Evolutionary conservation across 35 echinoderm and acorn worm genomes (phyloP), one percentile per base, ranked within the genome.

Genomic region (Lytechinus variegatus): DNA sequence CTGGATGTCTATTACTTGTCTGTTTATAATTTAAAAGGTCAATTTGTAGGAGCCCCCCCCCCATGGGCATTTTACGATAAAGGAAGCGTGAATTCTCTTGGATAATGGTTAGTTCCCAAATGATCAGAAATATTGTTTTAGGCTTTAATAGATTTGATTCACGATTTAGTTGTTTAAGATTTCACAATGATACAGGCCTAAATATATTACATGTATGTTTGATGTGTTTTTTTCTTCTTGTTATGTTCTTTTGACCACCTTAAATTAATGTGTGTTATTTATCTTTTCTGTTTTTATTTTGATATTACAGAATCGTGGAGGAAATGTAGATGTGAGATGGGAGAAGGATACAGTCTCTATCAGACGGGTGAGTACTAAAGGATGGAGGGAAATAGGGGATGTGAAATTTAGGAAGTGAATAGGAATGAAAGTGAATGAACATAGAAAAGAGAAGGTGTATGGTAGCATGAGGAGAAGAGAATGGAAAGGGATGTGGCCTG

Each of bases 261-360:
- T 2, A 44, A 2, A 58, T 58, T 58, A 58, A 58, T 58, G 56
- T 58, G 56, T 58, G 9, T 58, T 10, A 13, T 58, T 58, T 90
- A 13, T 90, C 28, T 90, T 90, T 90, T 33, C 5, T 90, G 28
- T 52, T 90, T 90, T 14, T n/a, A n/a, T 90, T 44, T 44, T 44
- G 2, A 44, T 44, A 44, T 44, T 13, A 52, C 88, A 90, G 88
- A 52, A 44, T 13, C 88, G 88, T 52, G 88, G 88, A 90, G 88
- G 88, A 90, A 90, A 27, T 90, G 88, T 28, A 52, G 88, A 90
- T 90, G 88, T 90, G 29, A 52, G 52, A 44, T 90, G 88, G 88
- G 88, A 90, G 29, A 90, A 90, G 88, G 52, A 90, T 52, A 90
- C 88, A 90, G 88, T 90, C 7, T 52, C 28, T 8, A 29, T 90